Base-by-base conservation (phyloP, 2,888 invertebrate species). In the Meteorus colon region DNA sequence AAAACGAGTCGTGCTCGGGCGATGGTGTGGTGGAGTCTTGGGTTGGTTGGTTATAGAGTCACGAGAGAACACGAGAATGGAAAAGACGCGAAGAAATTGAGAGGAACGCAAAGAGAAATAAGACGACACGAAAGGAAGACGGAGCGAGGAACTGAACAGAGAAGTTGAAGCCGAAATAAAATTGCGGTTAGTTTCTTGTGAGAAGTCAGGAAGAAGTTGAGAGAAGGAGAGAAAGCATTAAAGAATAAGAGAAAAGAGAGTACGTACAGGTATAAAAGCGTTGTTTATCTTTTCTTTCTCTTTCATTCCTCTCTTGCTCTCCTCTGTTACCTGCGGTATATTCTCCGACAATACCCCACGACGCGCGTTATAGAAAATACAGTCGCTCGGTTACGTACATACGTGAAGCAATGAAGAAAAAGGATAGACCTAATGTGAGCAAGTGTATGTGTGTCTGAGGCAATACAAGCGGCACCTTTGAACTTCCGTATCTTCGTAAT, bases 401-500 rank as follows among this genome's bases (percentile, higher is more conserved):
- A 48, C n/a, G n/a, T 48, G n/a, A 19, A 19, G 55, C 19, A 55
- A 55, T 55, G 19, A 19, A 24, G 55, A 19, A n/a, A n/a, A 19
- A 41, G 12, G 41, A 41, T 41, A 12, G 41, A 12, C 8, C 48
- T 55, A 19, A 10, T 55, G n/a, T 55, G 55, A 8, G 6, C 41
- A 24, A 19, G 41, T 66, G 12, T 65, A 65, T 29, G 55, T 69
- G 45, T 16, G 65, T 34, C 24, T 34, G 29, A 31, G 72, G 66
- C 65, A 59, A 41, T 34, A 41, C 78, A 59, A 31, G 77, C 79
- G 81, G 81, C 78, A 81, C 78, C 78, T 81, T 79, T 81, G 78
- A 81, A 81, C 81, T 81, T 81, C 79, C 79, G 78, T 79, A 79
- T 80, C 78, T 69, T 74, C 68, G 67, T 68, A 68, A 76, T 80